Percentiles rank a stretch among this genome's conserved stretches.
phyloP scores from a whole-genome alignment of 2,888 invertebrate genomes.

The Drosophila koepferae region DNA sequence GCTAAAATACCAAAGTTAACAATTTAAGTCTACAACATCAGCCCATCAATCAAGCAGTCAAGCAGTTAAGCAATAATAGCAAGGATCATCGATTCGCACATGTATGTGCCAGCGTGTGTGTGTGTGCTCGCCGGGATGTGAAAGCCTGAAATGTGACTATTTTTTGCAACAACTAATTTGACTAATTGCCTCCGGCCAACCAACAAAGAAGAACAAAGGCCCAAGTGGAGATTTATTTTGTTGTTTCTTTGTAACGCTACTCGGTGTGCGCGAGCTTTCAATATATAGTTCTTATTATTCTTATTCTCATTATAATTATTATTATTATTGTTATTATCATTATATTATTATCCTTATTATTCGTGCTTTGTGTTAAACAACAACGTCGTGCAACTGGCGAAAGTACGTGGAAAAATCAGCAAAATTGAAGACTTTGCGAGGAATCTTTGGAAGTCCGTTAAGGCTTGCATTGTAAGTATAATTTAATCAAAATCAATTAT shows the following conservation, averaged over 20 bases:
- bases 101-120: constrained; percentile 49
- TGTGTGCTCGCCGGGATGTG: constrained; percentile 17
- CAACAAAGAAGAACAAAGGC: constrained; percentile 6
- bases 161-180: constrained; percentile 22
- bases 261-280: constrained; percentile 5
- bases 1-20: constrained; percentile 76
- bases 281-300: background rate
- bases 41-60: constrained; percentile 23
- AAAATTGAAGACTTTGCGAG: constrained; percentile 86
- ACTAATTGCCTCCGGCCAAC: constrained; percentile 19
- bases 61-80: constrained; percentile 2
- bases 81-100: constrained; percentile 26
- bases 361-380: constrained; percentile 25
- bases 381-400: constrained; percentile 74
- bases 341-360: constrained; percentile 10
- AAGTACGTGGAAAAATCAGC: constrained; percentile 83
- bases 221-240: constrained; percentile 30
- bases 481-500: background rate
- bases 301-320: background rate
- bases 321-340: background rate
- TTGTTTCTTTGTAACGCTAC: constrained; percentile 9
- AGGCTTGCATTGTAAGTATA: constrained; percentile 86
- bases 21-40: constrained; percentile 53
- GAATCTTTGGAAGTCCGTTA: constrained; percentile 86
- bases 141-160: constrained; percentile 60